Conservation (phyloP, 2,797 vertebrate genomes). For the Sebastiscus tertius region DNA sequence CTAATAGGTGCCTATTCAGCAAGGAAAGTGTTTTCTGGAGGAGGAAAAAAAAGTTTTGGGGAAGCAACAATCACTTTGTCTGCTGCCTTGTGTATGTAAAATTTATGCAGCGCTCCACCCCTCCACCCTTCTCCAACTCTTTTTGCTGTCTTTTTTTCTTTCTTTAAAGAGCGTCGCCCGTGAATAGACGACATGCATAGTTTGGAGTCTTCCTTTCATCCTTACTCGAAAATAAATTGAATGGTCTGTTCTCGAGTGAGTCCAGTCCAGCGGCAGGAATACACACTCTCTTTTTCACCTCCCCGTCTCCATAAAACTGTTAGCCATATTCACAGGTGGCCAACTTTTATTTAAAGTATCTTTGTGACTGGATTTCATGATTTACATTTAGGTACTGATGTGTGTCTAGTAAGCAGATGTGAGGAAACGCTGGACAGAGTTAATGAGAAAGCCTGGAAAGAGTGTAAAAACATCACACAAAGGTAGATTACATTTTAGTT, state of each 20-base stretch:
- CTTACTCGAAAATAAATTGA: constrained; percentile 77
- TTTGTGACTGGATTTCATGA: background rate
- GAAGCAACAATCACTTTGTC: constrained; percentile 84
- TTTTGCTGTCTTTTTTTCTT: constrained; percentile 56
- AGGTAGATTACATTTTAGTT: background rate
- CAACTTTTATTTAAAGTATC: background rate
- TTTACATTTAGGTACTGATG: background rate
- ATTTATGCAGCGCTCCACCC: constrained; percentile 80
- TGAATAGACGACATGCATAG: constrained; percentile 81
- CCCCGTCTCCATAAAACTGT: constrained; percentile 24
- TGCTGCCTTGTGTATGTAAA: constrained; percentile 82
- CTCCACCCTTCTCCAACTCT: constrained; percentile 62
- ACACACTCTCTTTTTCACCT: constrained; percentile 1
- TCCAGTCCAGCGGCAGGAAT: constrained; percentile 42
- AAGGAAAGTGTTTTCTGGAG: constrained; percentile 85
- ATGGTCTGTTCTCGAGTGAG: constrained; percentile 75
- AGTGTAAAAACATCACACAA: background rate
- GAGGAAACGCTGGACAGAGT: background rate
- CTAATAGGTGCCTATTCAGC: constrained; percentile 89
- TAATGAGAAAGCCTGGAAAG: background rate
- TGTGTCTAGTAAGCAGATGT: background rate
- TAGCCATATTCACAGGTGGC: constrained; percentile 26
- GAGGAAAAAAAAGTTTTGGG: constrained; percentile 76
- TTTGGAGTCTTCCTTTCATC: constrained; percentile 83
- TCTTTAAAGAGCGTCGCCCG: constrained; percentile 71